Base-by-base conservation (phyloP, 1,140 invertebrate species). In the Andricus grossulariae region DNA sequence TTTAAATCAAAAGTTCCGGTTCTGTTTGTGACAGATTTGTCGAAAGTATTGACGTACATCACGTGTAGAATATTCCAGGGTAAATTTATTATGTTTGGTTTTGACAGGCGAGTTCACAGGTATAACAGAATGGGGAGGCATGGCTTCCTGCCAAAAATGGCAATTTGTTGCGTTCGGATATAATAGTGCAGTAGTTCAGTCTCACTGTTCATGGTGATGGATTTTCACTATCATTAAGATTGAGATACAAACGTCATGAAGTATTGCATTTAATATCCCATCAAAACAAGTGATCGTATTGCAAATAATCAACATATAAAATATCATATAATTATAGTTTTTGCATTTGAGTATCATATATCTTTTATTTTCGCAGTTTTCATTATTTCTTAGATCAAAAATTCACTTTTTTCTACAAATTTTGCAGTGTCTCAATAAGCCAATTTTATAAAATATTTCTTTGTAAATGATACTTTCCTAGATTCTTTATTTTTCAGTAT, bases 111-210 rank as follows among this genome's bases (percentile, higher is more conserved):
- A 45, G 60, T 66, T 66, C 60, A 66, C 60, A 66, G 15, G 32
- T 3, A 15, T n/a, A 66, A 32, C 32, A 39, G 60, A 66, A 66
- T 66, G 32, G 60, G 60, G 39, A 66, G 60, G 60, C 39, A 45
- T 66, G 60, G 60, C 60, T 66, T 66, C 32, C 15, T 66, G 60
- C 32, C 60, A 66, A 66, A 66, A 39, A n/a, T 32, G 32, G 32
- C 32, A 45, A 66, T 66, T 66, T 66, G 60, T 66, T 66, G 60
- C 60, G 12, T 66, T 39, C 32, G 25, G 60, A 45, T 66, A 66
- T 39, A 32, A 66, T 66, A 32, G 39, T 66, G 60, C 60, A 66
- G 60, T 66, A 66, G 60, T 66, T 66, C 5, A 18, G 60, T 39
- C 39, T 11, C 16, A 3, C 60, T 66, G 60, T 39, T 15, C 16